Base-by-base conservation (phyloP, 1,140 invertebrate species). In the Drosophila ironensis region DNA sequence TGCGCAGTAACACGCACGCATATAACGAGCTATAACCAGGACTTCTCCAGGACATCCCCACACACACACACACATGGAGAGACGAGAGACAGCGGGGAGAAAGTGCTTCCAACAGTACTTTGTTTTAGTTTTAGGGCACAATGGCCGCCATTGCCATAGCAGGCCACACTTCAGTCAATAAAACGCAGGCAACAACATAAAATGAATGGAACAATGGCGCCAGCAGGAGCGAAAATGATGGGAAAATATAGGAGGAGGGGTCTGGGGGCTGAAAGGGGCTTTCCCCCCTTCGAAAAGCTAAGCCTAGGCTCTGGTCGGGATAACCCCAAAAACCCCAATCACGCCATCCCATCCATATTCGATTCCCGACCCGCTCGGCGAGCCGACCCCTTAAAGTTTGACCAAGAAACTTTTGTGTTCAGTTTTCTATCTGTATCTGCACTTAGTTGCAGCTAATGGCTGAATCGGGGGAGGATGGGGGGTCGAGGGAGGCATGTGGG, bases 111-210 rank as follows among this genome's bases (percentile, higher is more conserved):
- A 86, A 78, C 73, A 73, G 78, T 84, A 84, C 78, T 84, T 84
- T 84, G 78, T 84, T 84, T 84, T 84, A 84, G 78, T 84, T 74
- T n/a, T 77, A 60, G 77, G 80, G 64, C 80, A 82, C 80, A 82
- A 82, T 82, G 78, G 69, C 77, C 67, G 73, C 73, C 77, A 82
- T 64, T 19, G 77, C 44, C 67, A 59, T 50, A 25, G 67, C 68
- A 44, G 66, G 66, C 66, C 67, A 71, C 68, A 71, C 68, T 71
- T 71, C 66, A 82, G 78, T 84, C 78, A 84, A 84, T 84, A 84
- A 84, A 84, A 84, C 80, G 78, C 80, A 86, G 80, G 78, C 78
- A 78, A 59, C 80, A 73, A 78, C 80, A 84, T 84, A 84, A 84
- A 84, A 82, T 56, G 56, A 59, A 78, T 72, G 63, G 69, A 77